Conservation (phyloP, 2,888 invertebrate genomes). For the Dione juno region DNA sequence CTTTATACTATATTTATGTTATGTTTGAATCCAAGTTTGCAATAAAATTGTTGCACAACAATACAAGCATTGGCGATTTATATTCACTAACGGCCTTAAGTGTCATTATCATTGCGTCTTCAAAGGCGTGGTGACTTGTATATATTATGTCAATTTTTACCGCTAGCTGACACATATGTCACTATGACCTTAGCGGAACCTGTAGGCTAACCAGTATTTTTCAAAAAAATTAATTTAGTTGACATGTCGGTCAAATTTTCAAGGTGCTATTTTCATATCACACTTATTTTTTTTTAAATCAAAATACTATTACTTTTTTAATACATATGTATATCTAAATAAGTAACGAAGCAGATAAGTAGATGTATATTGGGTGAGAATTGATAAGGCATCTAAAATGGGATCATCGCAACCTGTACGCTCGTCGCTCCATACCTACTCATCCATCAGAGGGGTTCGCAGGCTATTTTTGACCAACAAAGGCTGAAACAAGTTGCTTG, state of each 20-base stretch:
- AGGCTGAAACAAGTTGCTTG: constrained; percentile 64
- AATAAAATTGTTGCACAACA: neutral
- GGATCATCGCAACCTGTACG: constrained; percentile 42
- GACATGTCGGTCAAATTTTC: neutral
- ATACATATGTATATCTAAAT: neutral
- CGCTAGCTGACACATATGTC: neutral
- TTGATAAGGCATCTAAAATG: constrained; percentile 38
- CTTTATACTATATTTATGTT: no score
- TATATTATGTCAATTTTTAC: neutral
- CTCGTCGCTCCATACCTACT: constrained; percentile 26
- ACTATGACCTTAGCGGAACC: neutral
- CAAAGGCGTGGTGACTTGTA: neutral
- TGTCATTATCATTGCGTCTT: neutral
- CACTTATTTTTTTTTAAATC: neutral
- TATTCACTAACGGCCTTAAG: neutral
- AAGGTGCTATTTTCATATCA: neutral
- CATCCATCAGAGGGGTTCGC: constrained; percentile 52
- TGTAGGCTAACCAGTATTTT: neutral
- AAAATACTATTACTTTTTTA: neutral
- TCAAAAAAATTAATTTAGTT: neutral
- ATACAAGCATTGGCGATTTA: neutral
- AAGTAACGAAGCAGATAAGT: neutral
- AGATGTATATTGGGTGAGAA: constrained; percentile 19
- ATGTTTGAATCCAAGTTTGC: no score
- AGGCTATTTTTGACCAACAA: constrained; percentile 70